Base-by-base conservation (phyloP, 2,888 invertebrate genomes). In the Caenorhabditis becei region DNA sequence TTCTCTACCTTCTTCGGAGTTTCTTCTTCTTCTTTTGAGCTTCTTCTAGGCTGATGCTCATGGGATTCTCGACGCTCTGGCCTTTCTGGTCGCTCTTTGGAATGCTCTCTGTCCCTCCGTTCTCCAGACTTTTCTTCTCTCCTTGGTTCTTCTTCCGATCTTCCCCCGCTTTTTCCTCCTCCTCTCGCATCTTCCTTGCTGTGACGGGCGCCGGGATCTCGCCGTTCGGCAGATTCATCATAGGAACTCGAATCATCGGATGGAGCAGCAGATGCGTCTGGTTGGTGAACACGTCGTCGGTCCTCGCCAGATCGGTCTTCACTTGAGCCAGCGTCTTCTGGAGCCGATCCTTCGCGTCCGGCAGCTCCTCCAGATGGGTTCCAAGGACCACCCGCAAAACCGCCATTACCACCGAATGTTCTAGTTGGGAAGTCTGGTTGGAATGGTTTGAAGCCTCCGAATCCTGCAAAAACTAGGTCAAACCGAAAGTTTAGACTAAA, bases 331-430 rank as follows among this genome's bases (percentile, higher is more conserved):
- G 18, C 37, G 77, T 74, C 54, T 37, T 78, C 69, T 74, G 74
- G 51, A 70, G 53, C 23, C 77, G 70, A 24, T 70, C 41, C 44
- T 54, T 70, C 23, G 67, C 75, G 75, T 77, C 62, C 75, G 71
- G 81, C 26, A 82, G 82, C 16, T 77, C 82, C 49, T 82, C 63
- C 49, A 82, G 82, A 26, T 78, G 53, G 59, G 61, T 78, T 51
- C 82, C 82, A 77, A 82, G 77, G 74, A 78, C 77, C 67, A 82
- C 82, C 59, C 82, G 75, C 65, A 82, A 71, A 70, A 82, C 82
- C 74, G 77, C 82, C 77, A 72, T 61, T 44, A 82, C 77, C 70
- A 82, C 82, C 82, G 82, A 82, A 77, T 69, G 35, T 59, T 72
- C 79, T 54, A 56, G 74, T 63, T 44, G 71, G 70, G 61, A 62